These are phyloP conservation scores for Bovichtus diacanthus DNA, from an alignment of 2,797 vertebrate species.

Conservation along the genomic window DNA sequence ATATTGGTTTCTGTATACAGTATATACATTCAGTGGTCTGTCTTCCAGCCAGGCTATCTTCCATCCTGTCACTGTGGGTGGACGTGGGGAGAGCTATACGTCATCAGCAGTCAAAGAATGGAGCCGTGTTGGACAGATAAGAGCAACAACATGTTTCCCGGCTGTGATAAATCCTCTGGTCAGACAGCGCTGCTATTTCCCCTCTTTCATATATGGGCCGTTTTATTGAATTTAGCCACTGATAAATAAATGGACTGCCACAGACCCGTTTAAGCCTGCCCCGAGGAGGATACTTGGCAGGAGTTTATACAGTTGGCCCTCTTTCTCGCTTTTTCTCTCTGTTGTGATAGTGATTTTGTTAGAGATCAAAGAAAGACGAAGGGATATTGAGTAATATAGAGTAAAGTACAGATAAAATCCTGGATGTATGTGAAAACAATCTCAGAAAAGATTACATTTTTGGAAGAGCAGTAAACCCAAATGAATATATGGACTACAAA, in stretches of 20 bases:
- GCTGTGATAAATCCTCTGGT: slow-evolving; percentile 89
- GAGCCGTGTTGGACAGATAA: slow-evolving; percentile 91
- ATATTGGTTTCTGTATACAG: slow-evolving; percentile 21
- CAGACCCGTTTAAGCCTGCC: slow-evolving; percentile 89
- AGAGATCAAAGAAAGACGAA: slow-evolving; percentile 38
- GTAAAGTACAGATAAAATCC: slow-evolving; percentile 83
- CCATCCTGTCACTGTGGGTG: slow-evolving; percentile 30
- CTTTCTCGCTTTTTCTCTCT: slow-evolving; percentile 53
- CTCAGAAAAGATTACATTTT: slow-evolving; percentile 86
- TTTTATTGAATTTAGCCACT: slow-evolving; percentile 94
- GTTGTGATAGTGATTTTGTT: slow-evolving; percentile 47
- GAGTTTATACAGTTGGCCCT: slow-evolving; percentile 71
- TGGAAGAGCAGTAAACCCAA: slow-evolving; percentile 78
- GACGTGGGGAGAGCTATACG: slow-evolving; percentile 83
- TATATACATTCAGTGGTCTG: slow-evolving; percentile 22
- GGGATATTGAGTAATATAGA: slow-evolving; percentile 38
- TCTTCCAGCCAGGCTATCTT: slow-evolving; percentile 11
- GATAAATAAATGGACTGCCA: slow-evolving; percentile 94
- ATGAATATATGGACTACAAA: slow-evolving; percentile 9
- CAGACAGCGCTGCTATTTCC: slow-evolving; percentile 90
- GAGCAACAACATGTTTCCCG: slow-evolving; percentile 91
- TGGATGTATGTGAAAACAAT: slow-evolving; percentile 85
- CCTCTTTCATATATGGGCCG: slow-evolving; percentile 91
- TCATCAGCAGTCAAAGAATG: slow-evolving; percentile 90
- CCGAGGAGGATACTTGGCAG: slow-evolving; percentile 86